A percentile compares a stretch with the other conserved stretches of the same genome.
phyloP scores from a whole-genome alignment of 1,140 invertebrate genomes.

The Notospermus geniculatus region DNA sequence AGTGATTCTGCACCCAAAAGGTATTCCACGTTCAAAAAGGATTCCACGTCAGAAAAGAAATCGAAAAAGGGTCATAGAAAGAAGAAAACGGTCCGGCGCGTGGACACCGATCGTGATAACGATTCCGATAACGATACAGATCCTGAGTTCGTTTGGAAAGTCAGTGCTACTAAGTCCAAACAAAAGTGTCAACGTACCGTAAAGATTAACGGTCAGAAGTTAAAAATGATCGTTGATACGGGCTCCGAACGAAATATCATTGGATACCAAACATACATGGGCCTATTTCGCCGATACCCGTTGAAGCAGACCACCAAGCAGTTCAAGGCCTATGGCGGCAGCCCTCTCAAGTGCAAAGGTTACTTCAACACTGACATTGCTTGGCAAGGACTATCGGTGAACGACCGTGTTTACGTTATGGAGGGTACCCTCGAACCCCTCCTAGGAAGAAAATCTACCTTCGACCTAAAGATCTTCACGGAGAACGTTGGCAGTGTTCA shows the following conservation, averaged over 20 bases:
- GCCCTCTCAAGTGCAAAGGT: neutral
- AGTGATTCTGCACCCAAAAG: neutral
- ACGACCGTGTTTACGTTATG: conserved; percentile 3
- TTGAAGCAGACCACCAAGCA: neutral
- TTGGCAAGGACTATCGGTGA: neutral
- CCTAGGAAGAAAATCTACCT: neutral
- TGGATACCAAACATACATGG: neutral
- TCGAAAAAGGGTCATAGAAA: neutral
- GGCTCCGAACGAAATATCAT: conserved; percentile 1
- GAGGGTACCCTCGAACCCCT: conserved; percentile 1
- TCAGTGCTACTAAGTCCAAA: neutral
- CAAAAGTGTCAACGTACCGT: neutral
- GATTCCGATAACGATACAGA: neutral
- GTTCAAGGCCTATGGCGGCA: conserved; percentile 7
- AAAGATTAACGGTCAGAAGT: neutral
- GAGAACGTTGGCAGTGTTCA: neutral
- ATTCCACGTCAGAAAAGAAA: neutral
- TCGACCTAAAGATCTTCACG: conserved; percentile 5
- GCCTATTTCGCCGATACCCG: conserved; percentile 6
- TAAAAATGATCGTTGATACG: conserved; percentile 3
- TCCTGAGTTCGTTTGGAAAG: neutral
- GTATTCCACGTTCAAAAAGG: neutral
- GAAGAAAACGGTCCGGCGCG: conserved; percentile 9
- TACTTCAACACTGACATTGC: neutral
- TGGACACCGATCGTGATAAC: neutral